Percentiles rank a stretch among this genome's conserved stretches.
phyloP scores from a whole-genome alignment of 2,113 vertebrate genomes.

The Tauraco erythrolophus region DNA sequence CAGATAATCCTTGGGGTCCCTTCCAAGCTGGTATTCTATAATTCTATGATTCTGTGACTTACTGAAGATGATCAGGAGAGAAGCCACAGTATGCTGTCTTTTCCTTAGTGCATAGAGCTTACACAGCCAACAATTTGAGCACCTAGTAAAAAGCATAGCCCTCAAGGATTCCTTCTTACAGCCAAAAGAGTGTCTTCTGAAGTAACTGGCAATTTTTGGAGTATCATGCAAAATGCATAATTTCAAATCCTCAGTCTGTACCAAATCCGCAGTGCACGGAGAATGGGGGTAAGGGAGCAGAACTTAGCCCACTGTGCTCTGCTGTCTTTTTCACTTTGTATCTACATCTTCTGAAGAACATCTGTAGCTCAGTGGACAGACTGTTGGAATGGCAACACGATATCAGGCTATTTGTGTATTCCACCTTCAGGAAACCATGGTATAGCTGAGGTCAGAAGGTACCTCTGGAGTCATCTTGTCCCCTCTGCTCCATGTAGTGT shows the following conservation, averaged over 20 bases:
- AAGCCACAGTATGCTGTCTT: background rate
- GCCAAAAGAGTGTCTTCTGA: background rate
- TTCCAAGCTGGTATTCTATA: too few relatives aligned
- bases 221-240: background rate
- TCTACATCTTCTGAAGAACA: background rate
- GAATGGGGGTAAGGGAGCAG: background rate
- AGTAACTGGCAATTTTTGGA: background rate
- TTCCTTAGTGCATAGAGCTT: background rate
- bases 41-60: background rate
- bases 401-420: background rate
- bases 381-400: background rate
- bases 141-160: background rate
- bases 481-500: background rate
- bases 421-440: background rate
- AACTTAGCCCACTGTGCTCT: background rate
- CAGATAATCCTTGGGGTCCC: too few relatives aligned
- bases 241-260: background rate
- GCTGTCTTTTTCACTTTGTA: background rate
- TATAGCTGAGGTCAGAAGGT: background rate
- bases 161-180: background rate
- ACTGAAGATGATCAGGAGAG: background rate
- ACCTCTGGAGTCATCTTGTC: background rate
- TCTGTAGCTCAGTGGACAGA: background rate
- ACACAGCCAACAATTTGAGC: background rate
- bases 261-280: background rate